Percentiles rank a stretch among this genome's conserved stretches.
phyloP scores from a whole-genome alignment of 2,888 invertebrate genomes.

The Parnassius mnemosyne region DNA sequence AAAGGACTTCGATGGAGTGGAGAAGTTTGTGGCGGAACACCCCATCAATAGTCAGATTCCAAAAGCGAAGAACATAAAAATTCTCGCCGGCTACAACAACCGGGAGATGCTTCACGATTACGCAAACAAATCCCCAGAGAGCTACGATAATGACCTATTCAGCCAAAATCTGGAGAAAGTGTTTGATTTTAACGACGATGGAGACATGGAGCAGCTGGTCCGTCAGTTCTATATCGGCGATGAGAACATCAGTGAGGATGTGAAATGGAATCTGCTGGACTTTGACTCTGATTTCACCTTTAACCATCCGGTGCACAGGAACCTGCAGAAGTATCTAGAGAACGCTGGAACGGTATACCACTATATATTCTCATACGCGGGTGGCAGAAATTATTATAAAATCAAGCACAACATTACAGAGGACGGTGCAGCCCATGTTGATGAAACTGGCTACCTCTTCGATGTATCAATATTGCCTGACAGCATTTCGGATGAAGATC shows the following conservation, averaged over 20 bases:
- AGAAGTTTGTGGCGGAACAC: constrained; percentile 44
- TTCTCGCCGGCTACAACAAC: constrained; percentile 52
- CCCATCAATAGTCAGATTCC: constrained; percentile 42
- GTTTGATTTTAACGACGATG: constrained; percentile 33
- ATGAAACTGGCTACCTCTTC: constrained; percentile 48
- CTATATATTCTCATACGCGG: constrained; percentile 44
- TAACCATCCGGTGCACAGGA: constrained; percentile 39
- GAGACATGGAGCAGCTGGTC: constrained; percentile 32
- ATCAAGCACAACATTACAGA: constrained; percentile 26
- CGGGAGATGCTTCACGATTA: constrained; percentile 40
- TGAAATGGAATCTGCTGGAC: constrained; percentile 31
- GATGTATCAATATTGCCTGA: constrained; percentile 31
- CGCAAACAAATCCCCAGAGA: constrained; percentile 27
- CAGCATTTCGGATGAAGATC: constrained; percentile 33
- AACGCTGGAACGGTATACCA: constrained; percentile 38
- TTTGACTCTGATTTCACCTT: constrained; percentile 42
- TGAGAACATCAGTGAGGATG: constrained; percentile 29
- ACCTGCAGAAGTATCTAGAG: constrained; percentile 35
- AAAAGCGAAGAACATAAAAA: constrained; percentile 42
- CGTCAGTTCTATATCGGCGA: constrained; percentile 42
- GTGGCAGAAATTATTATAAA: constrained; percentile 36
- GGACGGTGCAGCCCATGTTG: constrained; percentile 41
- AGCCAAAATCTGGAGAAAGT: constrained; percentile 17
- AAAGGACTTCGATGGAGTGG: constrained; percentile 43
- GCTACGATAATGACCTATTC: constrained; percentile 36